Percentiles rank a stretch among this genome's conserved stretches.
Evolutionary conservation across 1,140 invertebrate genomes (phyloP).

Genomic region (Bombus turneri): DNA sequence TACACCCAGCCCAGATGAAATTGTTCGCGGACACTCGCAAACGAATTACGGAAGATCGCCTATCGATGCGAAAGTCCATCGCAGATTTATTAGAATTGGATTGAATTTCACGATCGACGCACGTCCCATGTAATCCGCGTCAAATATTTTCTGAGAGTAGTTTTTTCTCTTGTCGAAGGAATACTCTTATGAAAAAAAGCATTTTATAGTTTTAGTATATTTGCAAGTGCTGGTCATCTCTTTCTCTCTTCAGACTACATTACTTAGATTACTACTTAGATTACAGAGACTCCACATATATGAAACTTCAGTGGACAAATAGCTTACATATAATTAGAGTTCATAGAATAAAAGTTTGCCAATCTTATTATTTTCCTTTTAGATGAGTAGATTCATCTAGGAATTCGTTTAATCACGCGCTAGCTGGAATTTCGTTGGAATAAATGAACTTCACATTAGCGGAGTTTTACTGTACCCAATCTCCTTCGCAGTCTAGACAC

Average conservation of each 20-base stretch:
- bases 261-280: too few relatives aligned
- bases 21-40: slow-evolving; percentile 12
- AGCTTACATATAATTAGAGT: too few relatives aligned
- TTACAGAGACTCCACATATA: too few relatives aligned
- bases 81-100: background rate
- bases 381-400: too few relatives aligned
- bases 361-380: too few relatives aligned
- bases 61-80: slow-evolving; percentile 5
- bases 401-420: too few relatives aligned
- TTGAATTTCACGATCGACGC: background rate
- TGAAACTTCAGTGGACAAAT: too few relatives aligned
- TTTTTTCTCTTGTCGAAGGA: background rate
- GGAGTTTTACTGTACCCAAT: background rate
- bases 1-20: background rate
- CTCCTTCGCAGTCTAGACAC: background rate
- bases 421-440: too few relatives aligned
- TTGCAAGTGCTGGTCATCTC: too few relatives aligned
- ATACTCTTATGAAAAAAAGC: background rate
- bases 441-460: too few relatives aligned
- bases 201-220: background rate
- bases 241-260: too few relatives aligned
- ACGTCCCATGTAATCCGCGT: background rate
- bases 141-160: background rate
- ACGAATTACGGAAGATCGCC: slow-evolving; percentile 10
- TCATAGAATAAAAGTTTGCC: too few relatives aligned